A percentile compares a stretch with the other conserved stretches of the same genome.
Evolutionary conservation across 2,888 invertebrate species (phyloP).

Genomic region (Dorcus hopei): DNA sequence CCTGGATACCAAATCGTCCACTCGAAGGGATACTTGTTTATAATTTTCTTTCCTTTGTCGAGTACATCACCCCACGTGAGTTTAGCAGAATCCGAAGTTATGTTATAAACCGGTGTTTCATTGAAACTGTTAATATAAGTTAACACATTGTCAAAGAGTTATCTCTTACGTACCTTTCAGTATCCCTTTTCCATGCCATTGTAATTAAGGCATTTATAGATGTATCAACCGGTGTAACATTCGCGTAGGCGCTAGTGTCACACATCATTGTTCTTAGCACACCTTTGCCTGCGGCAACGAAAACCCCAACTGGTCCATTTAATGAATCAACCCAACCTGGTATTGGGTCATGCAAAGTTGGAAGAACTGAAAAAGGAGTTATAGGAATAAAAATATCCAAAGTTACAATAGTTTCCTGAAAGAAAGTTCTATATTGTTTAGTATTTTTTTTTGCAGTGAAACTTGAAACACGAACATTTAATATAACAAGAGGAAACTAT

Average conservation of each 20-base stretch:
- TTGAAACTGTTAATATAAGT: not conserved
- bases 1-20: constrained; percentile 73
- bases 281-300: constrained; percentile 79
- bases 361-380: constrained; percentile 45
- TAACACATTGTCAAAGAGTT: too few species aligned
- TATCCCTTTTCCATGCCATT: constrained; percentile 3
- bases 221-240: constrained; percentile 75
- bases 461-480: too few species aligned
- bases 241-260: constrained; percentile 58
- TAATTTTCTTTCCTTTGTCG: constrained; percentile 57
- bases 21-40: constrained; percentile 67
- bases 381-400: too few species aligned
- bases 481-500: too few species aligned
- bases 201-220: constrained; percentile 74
- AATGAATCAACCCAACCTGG: constrained; percentile 90
- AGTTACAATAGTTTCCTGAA: too few species aligned
- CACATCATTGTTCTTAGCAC: constrained; percentile 83
- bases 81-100: not conserved
- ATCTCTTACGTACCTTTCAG: not conserved
- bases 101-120: constrained; percentile 1
- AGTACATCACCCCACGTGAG: constrained; percentile 80
- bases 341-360: constrained; percentile 71
- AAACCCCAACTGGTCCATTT: constrained; percentile 83
- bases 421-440: too few species aligned
- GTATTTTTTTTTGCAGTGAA: too few species aligned